phyloP scores from a whole-genome alignment of 2,797 vertebrate species.

The Karalla daura region DNA sequence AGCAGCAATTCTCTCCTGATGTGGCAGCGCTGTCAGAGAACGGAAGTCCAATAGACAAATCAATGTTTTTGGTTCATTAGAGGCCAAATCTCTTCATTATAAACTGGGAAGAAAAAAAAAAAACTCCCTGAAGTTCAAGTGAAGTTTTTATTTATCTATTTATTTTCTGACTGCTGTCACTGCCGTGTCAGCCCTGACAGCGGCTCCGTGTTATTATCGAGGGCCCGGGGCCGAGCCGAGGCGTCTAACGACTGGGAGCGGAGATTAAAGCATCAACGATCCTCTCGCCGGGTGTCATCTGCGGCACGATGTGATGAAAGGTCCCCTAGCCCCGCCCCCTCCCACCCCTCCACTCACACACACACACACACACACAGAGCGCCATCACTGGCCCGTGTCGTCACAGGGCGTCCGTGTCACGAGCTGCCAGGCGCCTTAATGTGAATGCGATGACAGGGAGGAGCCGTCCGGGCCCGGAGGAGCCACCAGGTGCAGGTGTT shows the following conservation, averaged over 20 bases:
- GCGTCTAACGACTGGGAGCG: constrained; percentile 56
- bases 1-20: constrained; percentile 9
- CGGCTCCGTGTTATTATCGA: constrained; percentile 32
- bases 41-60: no score
- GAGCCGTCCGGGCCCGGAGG: constrained; percentile 32
- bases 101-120: no score
- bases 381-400: constrained; percentile 31
- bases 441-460: constrained; percentile 75
- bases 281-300: constrained; percentile 55
- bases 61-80: no score
- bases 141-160: no score
- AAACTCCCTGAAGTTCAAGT: not conserved
- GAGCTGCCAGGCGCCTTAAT: constrained; percentile 69
- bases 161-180: constrained; percentile 9
- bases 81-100: no score
- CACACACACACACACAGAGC: no score
- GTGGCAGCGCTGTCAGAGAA: constrained; percentile 4
- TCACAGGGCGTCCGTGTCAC: constrained; percentile 52
- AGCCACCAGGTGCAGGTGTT: constrained; percentile 65
- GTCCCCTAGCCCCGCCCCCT: constrained; percentile 49
- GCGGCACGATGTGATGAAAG: constrained; percentile 55
- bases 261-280: constrained; percentile 63
- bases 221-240: constrained; percentile 1
- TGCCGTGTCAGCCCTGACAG: constrained; percentile 18
- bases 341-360: no score